A percentile compares a stretch with the other conserved stretches of the same genome.
phyloP scores from a whole-genome alignment of 2,113 vertebrate species.

The Nyctereutes procyonoides region DNA sequence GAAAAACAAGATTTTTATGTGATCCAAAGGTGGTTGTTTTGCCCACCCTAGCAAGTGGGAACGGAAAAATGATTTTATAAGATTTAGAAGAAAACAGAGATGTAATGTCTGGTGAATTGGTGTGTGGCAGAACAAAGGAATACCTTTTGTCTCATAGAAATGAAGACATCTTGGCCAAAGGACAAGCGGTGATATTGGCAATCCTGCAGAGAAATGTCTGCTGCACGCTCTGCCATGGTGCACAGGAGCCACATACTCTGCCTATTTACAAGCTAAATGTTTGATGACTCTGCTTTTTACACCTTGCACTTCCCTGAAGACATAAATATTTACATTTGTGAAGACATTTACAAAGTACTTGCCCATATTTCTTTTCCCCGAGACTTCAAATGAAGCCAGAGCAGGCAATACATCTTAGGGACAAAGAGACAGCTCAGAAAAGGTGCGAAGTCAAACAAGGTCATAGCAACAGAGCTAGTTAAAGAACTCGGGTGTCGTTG shows the following conservation, averaged over 20 bases:
- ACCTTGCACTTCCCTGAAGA: slow-evolving; percentile 49
- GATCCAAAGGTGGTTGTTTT: background rate
- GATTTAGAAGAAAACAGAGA: slow-evolving; percentile 21
- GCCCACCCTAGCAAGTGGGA: background rate
- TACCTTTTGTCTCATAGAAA: background rate
- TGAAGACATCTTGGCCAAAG: background rate
- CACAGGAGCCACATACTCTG: background rate
- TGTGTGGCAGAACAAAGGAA: background rate
- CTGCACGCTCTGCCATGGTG: background rate
- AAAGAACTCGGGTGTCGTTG: background rate
- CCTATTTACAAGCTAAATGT: slow-evolving; percentile 26
- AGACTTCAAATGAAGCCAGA: background rate
- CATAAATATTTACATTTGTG: slow-evolving; percentile 60
- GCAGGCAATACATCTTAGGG: background rate
- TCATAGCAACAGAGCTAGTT: background rate
- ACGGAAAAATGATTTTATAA: background rate
- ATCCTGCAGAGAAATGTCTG: background rate
- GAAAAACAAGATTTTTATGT: background rate
- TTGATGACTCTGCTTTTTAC: slow-evolving; percentile 28
- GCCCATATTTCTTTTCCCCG: background rate
- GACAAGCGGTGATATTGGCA: background rate
- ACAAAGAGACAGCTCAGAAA: background rate
- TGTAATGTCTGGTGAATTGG: background rate
- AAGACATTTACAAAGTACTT: slow-evolving; percentile 34
- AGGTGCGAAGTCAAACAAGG: background rate